Conservation (phyloP, 1,140 invertebrate genomes). For the Dinoponera quadriceps region DNA sequence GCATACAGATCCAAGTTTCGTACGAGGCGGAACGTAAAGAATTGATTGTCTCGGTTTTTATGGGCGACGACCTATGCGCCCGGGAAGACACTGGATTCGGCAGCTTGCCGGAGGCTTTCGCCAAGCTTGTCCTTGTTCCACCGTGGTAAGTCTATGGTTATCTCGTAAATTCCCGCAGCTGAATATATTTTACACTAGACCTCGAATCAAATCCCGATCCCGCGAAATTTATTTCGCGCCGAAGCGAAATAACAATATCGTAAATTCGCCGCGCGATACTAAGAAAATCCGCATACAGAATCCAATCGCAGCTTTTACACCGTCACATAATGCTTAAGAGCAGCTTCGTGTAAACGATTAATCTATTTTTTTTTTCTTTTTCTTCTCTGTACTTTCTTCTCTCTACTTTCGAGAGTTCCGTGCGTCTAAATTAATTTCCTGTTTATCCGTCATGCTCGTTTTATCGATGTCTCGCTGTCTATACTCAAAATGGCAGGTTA, state of each 20-base stretch:
- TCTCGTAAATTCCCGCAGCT: slow-evolving; percentile 20
- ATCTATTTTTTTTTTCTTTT: neutral
- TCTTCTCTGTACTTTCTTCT: too few relatives aligned
- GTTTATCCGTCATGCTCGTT: neutral
- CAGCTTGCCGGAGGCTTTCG: slow-evolving; percentile 92
- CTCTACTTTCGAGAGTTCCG: neutral
- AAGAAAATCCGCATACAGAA: neutral
- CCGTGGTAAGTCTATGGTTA: slow-evolving; percentile 88
- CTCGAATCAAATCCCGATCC: neutral
- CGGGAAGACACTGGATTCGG: slow-evolving; percentile 92
- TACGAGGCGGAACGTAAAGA: slow-evolving; percentile 93
- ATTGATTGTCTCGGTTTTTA: slow-evolving; percentile 92
- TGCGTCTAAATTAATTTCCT: neutral
- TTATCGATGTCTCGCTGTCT: neutral
- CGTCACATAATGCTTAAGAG: neutral
- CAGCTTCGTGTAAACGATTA: neutral
- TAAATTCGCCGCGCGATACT: neutral
- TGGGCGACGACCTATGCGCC: slow-evolving; percentile 92
- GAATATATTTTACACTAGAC: neutral
- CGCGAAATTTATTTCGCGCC: neutral
- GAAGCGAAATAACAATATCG: neutral
- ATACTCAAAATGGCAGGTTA: slow-evolving; percentile 13
- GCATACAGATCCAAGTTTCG: slow-evolving; percentile 94
- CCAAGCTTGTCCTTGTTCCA: slow-evolving; percentile 91
- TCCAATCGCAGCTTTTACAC: too few relatives aligned